Conservation (phyloP, 2,888 invertebrate genomes). For the Smittia sp. region DNA sequence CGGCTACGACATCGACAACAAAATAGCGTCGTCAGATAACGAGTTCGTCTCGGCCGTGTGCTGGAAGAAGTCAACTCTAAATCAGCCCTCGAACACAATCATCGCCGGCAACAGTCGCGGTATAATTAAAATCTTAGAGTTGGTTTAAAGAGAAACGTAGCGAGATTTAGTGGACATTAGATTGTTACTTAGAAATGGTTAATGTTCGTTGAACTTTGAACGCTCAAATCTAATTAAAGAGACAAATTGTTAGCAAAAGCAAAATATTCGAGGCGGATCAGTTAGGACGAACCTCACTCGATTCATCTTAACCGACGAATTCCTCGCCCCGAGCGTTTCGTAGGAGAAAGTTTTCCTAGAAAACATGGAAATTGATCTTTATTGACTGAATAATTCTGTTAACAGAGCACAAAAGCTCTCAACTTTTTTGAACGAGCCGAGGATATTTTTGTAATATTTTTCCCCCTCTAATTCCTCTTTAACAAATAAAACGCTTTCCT, state of each 20-base stretch:
- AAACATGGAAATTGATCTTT: not conserved
- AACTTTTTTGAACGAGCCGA: not conserved
- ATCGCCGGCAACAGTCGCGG: constrained; percentile 94
- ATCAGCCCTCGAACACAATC: constrained; percentile 69
- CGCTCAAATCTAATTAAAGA: not conserved
- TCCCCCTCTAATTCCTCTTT: no score
- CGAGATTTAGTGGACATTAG: not conserved
- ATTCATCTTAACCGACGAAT: not conserved
- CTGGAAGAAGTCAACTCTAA: constrained; percentile 65
- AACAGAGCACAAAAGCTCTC: not conserved
- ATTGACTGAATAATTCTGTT: constrained; percentile 22
- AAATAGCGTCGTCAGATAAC: constrained; percentile 67
- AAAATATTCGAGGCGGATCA: not conserved
- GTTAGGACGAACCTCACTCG: not conserved
- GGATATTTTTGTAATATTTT: not conserved
- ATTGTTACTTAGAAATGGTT: not conserved
- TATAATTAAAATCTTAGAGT: constrained; percentile 81
- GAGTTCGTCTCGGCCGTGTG: constrained; percentile 96
- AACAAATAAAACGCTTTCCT: no score
- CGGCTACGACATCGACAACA: constrained; percentile 24
- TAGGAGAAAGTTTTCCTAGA: not conserved
- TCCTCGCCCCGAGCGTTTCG: not conserved
- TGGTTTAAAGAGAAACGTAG: constrained; percentile 57
- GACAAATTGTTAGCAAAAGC: not conserved
- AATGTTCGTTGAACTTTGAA: not conserved